Percentiles rank a stretch among this genome's conserved stretches.
Conservation (phyloP, 2,113 vertebrate genomes). For the Cnemophilus loriae region DNA sequence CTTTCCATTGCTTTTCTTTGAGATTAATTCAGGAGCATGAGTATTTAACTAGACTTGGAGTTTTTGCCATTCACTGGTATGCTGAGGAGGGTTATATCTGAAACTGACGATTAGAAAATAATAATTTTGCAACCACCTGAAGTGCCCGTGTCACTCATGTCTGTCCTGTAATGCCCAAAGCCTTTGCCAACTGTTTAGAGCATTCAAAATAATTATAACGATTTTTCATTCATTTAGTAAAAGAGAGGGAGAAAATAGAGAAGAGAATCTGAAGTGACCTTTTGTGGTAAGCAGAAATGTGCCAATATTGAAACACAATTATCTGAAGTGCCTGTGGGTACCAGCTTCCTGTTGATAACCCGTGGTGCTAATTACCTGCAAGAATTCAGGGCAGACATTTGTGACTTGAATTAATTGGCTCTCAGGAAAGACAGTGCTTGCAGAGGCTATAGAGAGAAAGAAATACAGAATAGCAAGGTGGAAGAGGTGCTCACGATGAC, state of each 20-base stretch:
- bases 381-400: slow-evolving; percentile 67
- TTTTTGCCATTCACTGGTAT: background rate
- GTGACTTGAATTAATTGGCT: slow-evolving; percentile 67
- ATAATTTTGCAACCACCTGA: background rate
- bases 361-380: slow-evolving; percentile 72
- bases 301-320: slow-evolving; percentile 71
- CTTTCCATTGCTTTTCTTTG: background rate
- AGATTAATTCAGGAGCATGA: background rate
- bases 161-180: background rate
- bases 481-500: background rate
- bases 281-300: slow-evolving; percentile 58
- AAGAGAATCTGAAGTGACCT: slow-evolving; percentile 63
- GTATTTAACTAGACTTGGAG: background rate
- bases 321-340: slow-evolving; percentile 65
- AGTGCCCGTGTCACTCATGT: background rate
- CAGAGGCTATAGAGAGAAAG: background rate
- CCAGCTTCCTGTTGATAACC: slow-evolving; percentile 70
- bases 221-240: slow-evolving; percentile 25
- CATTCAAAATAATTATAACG: background rate
- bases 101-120: background rate
- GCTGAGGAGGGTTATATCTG: background rate
- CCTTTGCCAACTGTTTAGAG: background rate
- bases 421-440: background rate
- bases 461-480: background rate
- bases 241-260: slow-evolving; percentile 2